Evolutionary conservation across 1,140 invertebrate species (phyloP), one percentile per base, ranked within the genome.

Genomic region (Drosophila grimshawi): DNA sequence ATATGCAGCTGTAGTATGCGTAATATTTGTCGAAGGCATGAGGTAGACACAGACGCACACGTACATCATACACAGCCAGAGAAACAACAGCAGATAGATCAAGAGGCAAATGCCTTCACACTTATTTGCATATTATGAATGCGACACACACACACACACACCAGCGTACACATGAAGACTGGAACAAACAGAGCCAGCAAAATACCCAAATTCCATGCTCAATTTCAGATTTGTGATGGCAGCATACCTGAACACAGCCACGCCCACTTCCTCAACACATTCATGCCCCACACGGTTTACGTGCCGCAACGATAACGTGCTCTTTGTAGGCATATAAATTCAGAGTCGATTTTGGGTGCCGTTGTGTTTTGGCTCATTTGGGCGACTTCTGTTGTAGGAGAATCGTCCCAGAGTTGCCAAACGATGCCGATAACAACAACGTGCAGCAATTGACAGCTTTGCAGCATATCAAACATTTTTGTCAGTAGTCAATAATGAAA

Each of bases 151-250:
- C 32, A 43, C 39, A 52, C n/a, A 39, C 56, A 45, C n/a, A 69
- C 49, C 53, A 4, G n/a, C 7, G n/a, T 48, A 35, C 27, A 30
- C 63, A 74, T n/a, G 37, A 43, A 56, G 10, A 27, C 46, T 75
- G 59, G 48, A 19, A 19, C 19, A 19, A 19, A 19, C 19, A 19
- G 19, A 19, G 19, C 19, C 19, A 19, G 19, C 19, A 70, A 57
- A 63, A 60, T 65, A 76, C 67, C 67, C 66, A 76, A 76, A 76
- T 76, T 76, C 73, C 67, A 70, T 71, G 67, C 73, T 71, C 73
- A 76, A 76, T 76, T 76, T 76, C 67, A 76, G 73, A 76, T 76
- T 71, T 76, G 73, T 71, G 71, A 57, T 56, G 57, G 33, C 67
- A 53, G 61, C 61, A 76, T 71, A 76, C 73, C 73, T 71, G 67